Evolutionary conservation across 1,140 invertebrate genomes (phyloP).

Genomic region (Cardiocondyla obscurior): DNA sequence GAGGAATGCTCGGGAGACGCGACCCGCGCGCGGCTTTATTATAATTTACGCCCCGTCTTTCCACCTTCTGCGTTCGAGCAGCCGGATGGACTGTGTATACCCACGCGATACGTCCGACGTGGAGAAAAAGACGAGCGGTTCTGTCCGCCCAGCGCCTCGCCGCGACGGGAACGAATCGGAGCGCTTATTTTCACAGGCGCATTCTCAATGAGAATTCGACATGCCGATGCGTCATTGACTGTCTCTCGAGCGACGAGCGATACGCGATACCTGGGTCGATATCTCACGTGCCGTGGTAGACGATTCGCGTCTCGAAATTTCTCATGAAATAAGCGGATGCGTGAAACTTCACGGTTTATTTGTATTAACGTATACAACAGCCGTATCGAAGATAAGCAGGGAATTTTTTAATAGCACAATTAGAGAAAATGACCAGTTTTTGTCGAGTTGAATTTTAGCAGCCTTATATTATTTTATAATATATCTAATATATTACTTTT

Average conservation of each 20-base stretch:
- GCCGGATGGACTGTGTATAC: conserved; percentile 50
- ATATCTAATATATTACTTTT: too few species aligned
- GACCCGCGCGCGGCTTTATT: conserved; percentile 39
- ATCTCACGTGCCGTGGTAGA: conserved; percentile 29
- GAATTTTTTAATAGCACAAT: too few species aligned
- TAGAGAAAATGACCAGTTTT: too few species aligned
- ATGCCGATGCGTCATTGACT: conserved; percentile 62
- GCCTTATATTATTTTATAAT: too few species aligned
- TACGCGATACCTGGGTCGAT: conserved; percentile 35
- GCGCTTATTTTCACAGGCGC: conserved; percentile 48
- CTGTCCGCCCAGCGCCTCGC: conserved; percentile 41
- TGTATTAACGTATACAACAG: too few species aligned
- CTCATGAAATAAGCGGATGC: not conserved
- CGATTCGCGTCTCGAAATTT: not conserved
- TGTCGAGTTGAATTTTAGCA: too few species aligned
- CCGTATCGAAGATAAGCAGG: not conserved
- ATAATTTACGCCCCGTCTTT: conserved; percentile 42
- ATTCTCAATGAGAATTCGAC: conserved; percentile 67
- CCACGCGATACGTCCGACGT: conserved; percentile 38
- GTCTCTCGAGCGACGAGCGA: conserved; percentile 29
- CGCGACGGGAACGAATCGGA: conserved; percentile 58
- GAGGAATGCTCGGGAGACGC: conserved; percentile 10
- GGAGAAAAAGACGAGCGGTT: conserved; percentile 46
- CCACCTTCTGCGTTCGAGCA: conserved; percentile 2
- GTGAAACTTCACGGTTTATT: too few species aligned